Conservation (phyloP, 2,888 invertebrate genomes). For the Psylliodes chrysocephalus region DNA sequence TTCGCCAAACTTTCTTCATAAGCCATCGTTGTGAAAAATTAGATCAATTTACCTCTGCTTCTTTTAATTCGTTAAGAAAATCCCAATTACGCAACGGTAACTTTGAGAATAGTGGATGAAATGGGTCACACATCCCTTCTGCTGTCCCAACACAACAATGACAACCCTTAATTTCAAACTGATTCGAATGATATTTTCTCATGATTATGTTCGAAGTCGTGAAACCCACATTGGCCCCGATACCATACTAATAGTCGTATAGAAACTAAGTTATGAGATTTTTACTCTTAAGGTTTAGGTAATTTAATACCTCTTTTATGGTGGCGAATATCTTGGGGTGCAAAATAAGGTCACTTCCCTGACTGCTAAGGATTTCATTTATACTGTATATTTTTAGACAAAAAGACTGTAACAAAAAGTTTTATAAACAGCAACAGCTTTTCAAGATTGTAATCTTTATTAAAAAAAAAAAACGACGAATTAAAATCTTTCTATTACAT, state of each 20-base stretch:
- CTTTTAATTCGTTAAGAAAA: constrained; percentile 51
- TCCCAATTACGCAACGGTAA: constrained; percentile 53
- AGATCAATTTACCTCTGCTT: constrained; percentile 46
- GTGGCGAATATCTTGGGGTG: constrained; percentile 62
- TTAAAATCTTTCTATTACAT: too few species aligned
- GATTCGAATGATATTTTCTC: constrained; percentile 64
- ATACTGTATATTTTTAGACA: constrained; percentile 41
- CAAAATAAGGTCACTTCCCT: constrained; percentile 60
- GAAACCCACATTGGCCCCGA: constrained; percentile 32
- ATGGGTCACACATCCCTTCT: constrained; percentile 59
- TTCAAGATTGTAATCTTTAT: too few species aligned
- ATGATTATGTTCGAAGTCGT: constrained; percentile 48
- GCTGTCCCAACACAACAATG: constrained; percentile 55
- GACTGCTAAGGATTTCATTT: constrained; percentile 52
- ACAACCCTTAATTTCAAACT: constrained; percentile 64
- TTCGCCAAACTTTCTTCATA: constrained; percentile 24
- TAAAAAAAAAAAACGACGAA: too few species aligned
- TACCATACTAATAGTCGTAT: constrained; percentile 52
- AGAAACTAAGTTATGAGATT: constrained; percentile 60
- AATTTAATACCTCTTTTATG: constrained; percentile 64
- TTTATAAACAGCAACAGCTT: too few species aligned
- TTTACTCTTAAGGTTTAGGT: constrained; percentile 59
- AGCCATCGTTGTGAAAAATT: constrained; percentile 38
- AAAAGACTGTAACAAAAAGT: constrained; percentile 1
- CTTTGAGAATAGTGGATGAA: constrained; percentile 49